Base-by-base conservation (phyloP, 2,888 invertebrate genomes). In the Agelastica alni region DNA sequence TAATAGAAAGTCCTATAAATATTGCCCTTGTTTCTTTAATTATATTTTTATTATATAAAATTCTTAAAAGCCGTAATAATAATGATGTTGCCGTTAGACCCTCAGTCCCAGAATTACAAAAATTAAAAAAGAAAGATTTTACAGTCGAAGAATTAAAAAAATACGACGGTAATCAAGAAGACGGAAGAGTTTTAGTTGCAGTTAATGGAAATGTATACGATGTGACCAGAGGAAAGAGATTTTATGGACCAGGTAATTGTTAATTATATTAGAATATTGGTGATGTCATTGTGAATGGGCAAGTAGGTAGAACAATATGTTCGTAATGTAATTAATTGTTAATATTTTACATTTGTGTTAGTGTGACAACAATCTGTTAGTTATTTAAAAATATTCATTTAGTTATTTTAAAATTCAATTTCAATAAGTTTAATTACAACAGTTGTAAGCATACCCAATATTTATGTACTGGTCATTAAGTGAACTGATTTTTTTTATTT, bases 121-220 rank as follows among this genome's bases (percentile, higher is more conserved):
- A 89, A 78, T 72, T 96, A 71, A 87, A 93, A 66, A 88, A 91
- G 66, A 85, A 86, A 69, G 97, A 98, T 75, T 93, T 97, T 80
- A 93, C 92, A 2, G 80, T 93, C 32, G 84, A 90, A 65, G 95
- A 98, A 76, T 79, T 98, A 61, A 85, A 85, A 63, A 84, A 87
- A 64, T 96, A 86, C 75, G 91, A 96, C 75, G 97, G 97, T 3
- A 89, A 79, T 49, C 90, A 88, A 70, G 80, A 86, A 20, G 95
- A 96, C 71, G 94, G 93, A 17, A 81, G 96, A 63, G 88, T 97
- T 57, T 80, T 96, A 61, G 85, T 98, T 34, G 96, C 93, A 5
- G 92, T 97, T 46, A 96, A 96, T 77, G 94, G 96, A 17, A 93
- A 87, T 80, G 90, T 98, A 45, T 98, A 93, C 79, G 97, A 98